A percentile compares a stretch with the other conserved stretches of the same genome.
Conservation (phyloP, 2,113 vertebrate species). For the Tringa solitaria region DNA sequence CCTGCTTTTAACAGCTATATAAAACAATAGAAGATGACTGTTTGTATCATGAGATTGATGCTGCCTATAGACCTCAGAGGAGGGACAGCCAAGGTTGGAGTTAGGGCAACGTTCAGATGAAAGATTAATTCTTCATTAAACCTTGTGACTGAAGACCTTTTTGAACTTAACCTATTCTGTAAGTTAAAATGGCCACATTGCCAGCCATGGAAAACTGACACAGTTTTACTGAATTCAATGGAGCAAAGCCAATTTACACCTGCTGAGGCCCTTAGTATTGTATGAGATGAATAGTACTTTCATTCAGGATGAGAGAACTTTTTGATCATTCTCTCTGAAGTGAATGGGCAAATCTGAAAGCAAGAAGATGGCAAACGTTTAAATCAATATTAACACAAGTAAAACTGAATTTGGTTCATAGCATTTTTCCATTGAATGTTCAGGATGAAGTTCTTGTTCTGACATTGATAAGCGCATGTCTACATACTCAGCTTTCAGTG, state of each 20-base stretch:
- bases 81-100: not conserved
- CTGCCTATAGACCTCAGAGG: not conserved
- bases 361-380: not conserved
- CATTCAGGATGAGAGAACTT: not conserved
- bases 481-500: not conserved
- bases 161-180: not conserved
- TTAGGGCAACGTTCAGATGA: not conserved
- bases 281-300: not conserved
- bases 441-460: not conserved
- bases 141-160: not conserved
- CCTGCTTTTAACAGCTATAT: not conserved
- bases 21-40: not conserved
- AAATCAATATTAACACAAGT: not conserved
- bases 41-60: not conserved
- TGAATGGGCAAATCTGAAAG: not conserved
- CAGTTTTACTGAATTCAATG: not conserved
- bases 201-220: not conserved
- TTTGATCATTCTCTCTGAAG: not conserved
- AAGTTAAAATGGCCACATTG: not conserved
- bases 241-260: conserved; percentile 1
- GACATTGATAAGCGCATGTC: not conserved
- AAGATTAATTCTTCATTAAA: not conserved
- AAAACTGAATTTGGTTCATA: not conserved
- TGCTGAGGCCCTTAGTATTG: not conserved
- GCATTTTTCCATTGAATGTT: not conserved